Conservation (phyloP, 2,888 invertebrate species). For the Drepana falcataria region DNA sequence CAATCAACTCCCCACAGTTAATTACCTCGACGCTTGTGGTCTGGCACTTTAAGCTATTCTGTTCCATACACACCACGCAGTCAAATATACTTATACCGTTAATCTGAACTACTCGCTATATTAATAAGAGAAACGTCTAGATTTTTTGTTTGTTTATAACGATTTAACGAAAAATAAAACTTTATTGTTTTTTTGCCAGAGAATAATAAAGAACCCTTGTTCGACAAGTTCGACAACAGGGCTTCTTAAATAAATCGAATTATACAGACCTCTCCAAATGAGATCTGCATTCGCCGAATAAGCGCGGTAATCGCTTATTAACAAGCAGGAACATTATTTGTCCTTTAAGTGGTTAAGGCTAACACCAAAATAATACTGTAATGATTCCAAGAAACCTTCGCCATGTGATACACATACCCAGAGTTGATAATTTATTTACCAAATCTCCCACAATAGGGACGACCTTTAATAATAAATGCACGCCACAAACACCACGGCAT, state of each 20-base stretch:
- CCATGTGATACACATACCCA: background rate
- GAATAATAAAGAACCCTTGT: too few species aligned
- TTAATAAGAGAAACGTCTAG: too few species aligned
- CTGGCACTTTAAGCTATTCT: background rate
- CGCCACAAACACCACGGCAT: background rate
- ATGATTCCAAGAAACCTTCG: background rate
- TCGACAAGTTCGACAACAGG: too few species aligned
- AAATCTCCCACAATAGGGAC: background rate
- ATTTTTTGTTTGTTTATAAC: too few species aligned
- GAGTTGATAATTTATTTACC: slow-evolving; percentile 1
- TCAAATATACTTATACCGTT: background rate
- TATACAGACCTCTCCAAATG: too few species aligned
- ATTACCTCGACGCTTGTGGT: slow-evolving; percentile 27
- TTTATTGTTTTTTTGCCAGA: too few species aligned
- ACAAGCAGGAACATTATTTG: too few species aligned
- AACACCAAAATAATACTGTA: background rate
- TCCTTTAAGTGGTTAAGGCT: background rate
- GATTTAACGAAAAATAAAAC: too few species aligned
- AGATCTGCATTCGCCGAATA: too few species aligned
- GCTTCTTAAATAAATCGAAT: too few species aligned
- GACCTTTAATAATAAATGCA: slow-evolving; percentile 1
- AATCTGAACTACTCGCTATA: too few species aligned
- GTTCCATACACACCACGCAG: background rate
- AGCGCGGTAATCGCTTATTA: too few species aligned
- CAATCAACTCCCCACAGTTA: slow-evolving; percentile 52